Evolutionary conservation across 2,113 vertebrate species (phyloP).

Genomic region (Heteronetta atricapilla): DNA sequence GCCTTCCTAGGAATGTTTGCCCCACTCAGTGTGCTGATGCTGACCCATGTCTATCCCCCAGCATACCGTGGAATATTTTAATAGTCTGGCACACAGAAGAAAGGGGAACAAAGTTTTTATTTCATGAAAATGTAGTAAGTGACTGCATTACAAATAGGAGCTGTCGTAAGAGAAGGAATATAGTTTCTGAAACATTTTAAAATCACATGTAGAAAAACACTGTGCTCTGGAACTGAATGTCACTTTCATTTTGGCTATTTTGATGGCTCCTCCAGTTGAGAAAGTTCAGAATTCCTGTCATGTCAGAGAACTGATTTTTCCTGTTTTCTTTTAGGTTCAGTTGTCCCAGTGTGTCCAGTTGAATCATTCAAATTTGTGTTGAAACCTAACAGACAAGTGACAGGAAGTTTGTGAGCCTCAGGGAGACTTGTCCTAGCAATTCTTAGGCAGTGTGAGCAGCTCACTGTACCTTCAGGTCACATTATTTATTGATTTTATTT

Average conservation of each 20-base stretch:
- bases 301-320: not conserved
- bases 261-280: not conserved
- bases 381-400: not conserved
- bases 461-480: conserved; percentile 3
- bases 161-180: not conserved
- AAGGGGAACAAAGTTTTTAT: not conserved
- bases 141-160: not conserved
- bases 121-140: not conserved
- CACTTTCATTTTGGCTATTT: conserved; percentile 10
- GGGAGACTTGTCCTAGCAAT: not conserved
- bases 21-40: not conserved
- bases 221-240: not conserved
- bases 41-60: fast-evolving
- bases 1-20: not conserved
- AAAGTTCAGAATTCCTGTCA: not conserved
- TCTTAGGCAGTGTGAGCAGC: not conserved
- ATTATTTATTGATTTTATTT: conserved; percentile 62
- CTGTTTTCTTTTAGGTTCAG: conserved; percentile 18
- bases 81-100: not conserved
- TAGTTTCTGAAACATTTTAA: not conserved
- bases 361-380: conserved; percentile 51
- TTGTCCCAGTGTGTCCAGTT: not conserved
- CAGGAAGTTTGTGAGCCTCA: conserved; percentile 12
- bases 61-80: not conserved
- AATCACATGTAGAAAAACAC: not conserved